Percentiles rank a stretch among this genome's conserved stretches.
Evolutionary conservation across 2,888 invertebrate species (phyloP).

Genomic region (Leptogaster cylindrica): DNA sequence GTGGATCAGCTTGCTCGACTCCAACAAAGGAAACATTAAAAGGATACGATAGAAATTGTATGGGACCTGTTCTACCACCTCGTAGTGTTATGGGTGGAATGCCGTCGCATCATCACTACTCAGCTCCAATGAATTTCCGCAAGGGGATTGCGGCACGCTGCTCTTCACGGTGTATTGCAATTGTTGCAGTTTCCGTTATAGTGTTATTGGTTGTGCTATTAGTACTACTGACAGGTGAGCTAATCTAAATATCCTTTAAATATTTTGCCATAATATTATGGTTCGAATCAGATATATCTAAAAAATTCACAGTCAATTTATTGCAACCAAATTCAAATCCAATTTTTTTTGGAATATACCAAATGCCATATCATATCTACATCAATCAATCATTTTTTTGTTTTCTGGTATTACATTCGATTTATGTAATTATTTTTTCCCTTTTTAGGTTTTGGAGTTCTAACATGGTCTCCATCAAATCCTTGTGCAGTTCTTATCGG

Average conservation of each 20-base stretch:
- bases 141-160: constrained; percentile 86
- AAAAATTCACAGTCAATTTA: too few species aligned
- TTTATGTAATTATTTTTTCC: too few species aligned
- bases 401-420: too few species aligned
- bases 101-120: constrained; percentile 75
- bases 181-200: constrained; percentile 83
- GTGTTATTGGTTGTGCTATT: constrained; percentile 82
- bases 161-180: constrained; percentile 91
- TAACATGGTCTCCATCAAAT: constrained; percentile 84
- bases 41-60: constrained; percentile 68
- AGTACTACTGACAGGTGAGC: constrained; percentile 83
- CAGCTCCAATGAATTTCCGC: constrained; percentile 84
- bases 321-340: too few species aligned
- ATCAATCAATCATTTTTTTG: too few species aligned
- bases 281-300: neutral
- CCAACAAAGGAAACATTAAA: constrained; percentile 76
- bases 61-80: constrained; percentile 78
- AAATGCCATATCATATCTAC: too few species aligned
- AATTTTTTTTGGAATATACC: too few species aligned
- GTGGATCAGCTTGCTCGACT: constrained; percentile 84
- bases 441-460: constrained; percentile 76
- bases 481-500: constrained; percentile 85
- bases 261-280: constrained; percentile 18
- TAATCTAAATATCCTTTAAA: neutral
- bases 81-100: constrained; percentile 65